Conservation (phyloP, 2,113 vertebrate genomes). For the Beaufortia kweichowensis region DNA sequence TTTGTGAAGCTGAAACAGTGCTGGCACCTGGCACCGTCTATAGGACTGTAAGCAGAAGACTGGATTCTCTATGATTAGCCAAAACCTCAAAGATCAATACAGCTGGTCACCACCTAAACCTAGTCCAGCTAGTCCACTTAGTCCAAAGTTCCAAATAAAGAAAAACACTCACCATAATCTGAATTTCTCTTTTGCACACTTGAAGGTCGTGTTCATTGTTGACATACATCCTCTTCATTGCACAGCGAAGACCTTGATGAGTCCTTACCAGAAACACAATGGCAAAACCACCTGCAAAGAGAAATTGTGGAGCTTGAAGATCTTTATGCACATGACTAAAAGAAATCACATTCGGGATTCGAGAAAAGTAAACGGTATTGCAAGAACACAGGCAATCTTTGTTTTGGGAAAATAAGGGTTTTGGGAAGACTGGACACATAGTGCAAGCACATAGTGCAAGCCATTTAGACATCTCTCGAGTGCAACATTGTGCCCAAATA, state of each 20-base stretch:
- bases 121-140: background rate
- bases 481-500: too few relatives aligned
- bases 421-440: background rate
- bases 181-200: constrained; percentile 96
- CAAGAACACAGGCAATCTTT: constrained; percentile 21
- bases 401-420: constrained; percentile 16
- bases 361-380: constrained; percentile 16
- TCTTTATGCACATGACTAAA: background rate
- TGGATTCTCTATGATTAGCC: background rate
- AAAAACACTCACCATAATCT: constrained; percentile 89
- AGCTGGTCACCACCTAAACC: background rate
- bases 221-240: constrained; percentile 98
- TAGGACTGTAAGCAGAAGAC: background rate
- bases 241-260: constrained; percentile 89
- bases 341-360: constrained; percentile 18
- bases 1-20: constrained; percentile 13
- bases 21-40: constrained; percentile 7
- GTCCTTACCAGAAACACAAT: constrained; percentile 95
- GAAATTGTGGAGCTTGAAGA: constrained; percentile 9
- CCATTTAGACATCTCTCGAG: too few relatives aligned
- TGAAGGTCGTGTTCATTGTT: constrained; percentile 95
- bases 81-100: background rate
- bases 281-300: constrained; percentile 88
- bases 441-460: too few relatives aligned
- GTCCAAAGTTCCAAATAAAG: background rate